A percentile compares a stretch with the other conserved stretches of the same genome.
phyloP scores from a whole-genome alignment of 2,113 vertebrate genomes.

The Oceanodroma tethys region DNA sequence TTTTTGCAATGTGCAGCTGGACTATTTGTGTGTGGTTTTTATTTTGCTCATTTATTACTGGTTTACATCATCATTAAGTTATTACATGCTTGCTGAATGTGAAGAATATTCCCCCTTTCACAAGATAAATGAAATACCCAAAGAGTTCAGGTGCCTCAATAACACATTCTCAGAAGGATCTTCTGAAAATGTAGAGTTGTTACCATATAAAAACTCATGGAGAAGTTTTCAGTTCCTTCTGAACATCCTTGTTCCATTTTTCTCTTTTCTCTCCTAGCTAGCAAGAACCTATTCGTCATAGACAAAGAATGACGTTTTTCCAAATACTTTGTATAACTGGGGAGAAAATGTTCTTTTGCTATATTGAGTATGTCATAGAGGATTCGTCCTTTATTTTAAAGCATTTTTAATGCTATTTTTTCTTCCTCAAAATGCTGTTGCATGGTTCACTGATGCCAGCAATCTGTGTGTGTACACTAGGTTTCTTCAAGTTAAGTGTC shows the following conservation, averaged over 20 bases:
- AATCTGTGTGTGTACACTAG: background rate
- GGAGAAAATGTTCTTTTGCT: slow-evolving; percentile 25
- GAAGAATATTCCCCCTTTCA: background rate
- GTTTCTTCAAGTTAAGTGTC: background rate
- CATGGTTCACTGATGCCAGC: background rate
- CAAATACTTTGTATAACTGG: slow-evolving; percentile 7
- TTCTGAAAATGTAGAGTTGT: background rate
- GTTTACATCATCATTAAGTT: background rate
- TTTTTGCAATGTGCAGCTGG: background rate
- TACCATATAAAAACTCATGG: background rate
- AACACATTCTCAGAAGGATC: background rate
- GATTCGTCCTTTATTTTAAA: background rate
- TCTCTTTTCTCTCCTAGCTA: background rate
- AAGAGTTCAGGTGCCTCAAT: background rate
- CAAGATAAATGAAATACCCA: background rate
- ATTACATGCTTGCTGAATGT: background rate
- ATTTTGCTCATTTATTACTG: background rate
- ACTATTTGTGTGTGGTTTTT: background rate
- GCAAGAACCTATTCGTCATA: slow-evolving; percentile 25
- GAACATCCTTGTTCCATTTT: background rate
- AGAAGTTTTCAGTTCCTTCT: background rate
- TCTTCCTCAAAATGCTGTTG: background rate
- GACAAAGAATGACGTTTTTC: slow-evolving; percentile 23
- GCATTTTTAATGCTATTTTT: background rate
- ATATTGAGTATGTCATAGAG: background rate